These are phyloP conservation scores for Stegodyphus mimosarum DNA, from an alignment of 1,140 invertebrate genomes.

Conservation along the genomic window DNA sequence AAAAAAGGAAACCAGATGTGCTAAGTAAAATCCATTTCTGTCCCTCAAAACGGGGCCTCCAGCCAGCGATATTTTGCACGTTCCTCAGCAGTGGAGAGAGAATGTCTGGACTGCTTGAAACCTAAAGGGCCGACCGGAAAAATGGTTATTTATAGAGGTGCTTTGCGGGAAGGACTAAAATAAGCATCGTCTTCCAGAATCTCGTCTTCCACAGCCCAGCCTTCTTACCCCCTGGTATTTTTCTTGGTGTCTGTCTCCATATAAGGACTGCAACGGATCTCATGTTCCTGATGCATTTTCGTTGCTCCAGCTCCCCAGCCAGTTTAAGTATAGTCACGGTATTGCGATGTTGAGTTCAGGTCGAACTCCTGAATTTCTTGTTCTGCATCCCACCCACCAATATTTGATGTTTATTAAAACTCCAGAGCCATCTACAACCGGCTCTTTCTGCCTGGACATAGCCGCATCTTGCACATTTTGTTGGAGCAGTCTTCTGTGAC, in stretches of 20 bases:
- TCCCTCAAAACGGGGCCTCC: constrained; percentile 10
- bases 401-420: neutral
- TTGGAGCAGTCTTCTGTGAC: no score
- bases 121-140: constrained; percentile 45
- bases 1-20: constrained; percentile 53
- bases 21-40: constrained; percentile 52
- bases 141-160: constrained; percentile 55
- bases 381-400: constrained; percentile 1
- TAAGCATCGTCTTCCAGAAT: neutral
- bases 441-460: neutral
- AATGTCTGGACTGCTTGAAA: constrained; percentile 24
- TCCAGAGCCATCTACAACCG: neutral
- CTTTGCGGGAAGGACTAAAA: constrained; percentile 38
- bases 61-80: neutral
- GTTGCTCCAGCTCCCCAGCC: neutral
- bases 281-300: constrained; percentile 34
- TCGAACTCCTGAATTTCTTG: neutral
- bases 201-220: constrained; percentile 7
- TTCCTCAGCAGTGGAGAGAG: neutral
- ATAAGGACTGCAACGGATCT: constrained; percentile 34
- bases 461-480: neutral
- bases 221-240: constrained; percentile 2
- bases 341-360: neutral
- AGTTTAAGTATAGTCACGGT: neutral
- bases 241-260: constrained; percentile 49